Percentiles rank a stretch among this genome's conserved stretches.
phyloP scores from a whole-genome alignment of 2,797 vertebrate species.

The Hybognathus amarus region DNA sequence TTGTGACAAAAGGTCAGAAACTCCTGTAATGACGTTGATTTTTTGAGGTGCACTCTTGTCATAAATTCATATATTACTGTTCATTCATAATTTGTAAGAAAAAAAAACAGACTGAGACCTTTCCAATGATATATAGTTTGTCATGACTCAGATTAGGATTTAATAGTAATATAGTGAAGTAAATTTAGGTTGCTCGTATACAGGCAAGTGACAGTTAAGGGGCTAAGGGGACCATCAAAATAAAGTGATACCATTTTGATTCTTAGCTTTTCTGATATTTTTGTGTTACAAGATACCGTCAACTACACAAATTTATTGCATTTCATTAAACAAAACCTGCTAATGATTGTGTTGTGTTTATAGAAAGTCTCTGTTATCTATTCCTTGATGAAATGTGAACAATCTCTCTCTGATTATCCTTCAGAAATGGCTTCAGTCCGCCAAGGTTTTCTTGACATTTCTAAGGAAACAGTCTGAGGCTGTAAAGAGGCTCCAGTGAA shows the following conservation, averaged over 20 bases:
- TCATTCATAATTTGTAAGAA: no score
- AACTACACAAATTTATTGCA: background rate
- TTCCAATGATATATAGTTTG: no score
- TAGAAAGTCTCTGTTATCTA: background rate
- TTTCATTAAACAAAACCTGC: slow-evolving; percentile 3
- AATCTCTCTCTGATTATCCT: slow-evolving; percentile 28
- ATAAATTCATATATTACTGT: no score
- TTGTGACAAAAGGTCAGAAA: no score
- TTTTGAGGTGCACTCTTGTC: no score
- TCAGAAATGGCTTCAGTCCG: slow-evolving; percentile 41
- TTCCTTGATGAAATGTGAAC: slow-evolving; percentile 18
- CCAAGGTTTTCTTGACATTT: slow-evolving; percentile 58
- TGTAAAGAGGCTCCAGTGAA: slow-evolving; percentile 18
- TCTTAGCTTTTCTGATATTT: background rate
- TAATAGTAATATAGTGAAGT: no score
- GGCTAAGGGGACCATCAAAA: background rate
- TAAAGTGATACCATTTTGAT: background rate
- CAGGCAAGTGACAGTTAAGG: no score
- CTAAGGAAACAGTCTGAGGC: slow-evolving; percentile 51
- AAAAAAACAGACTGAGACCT: no score
- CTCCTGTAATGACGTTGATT: no score
- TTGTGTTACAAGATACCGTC: background rate
- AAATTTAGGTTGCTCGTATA: no score
- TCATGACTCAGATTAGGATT: no score
- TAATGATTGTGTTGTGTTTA: background rate